Evolutionary conservation across 2,888 invertebrate species (phyloP), one percentile per base, ranked within the genome.

Genomic region (Hymenopus coronatus): DNA sequence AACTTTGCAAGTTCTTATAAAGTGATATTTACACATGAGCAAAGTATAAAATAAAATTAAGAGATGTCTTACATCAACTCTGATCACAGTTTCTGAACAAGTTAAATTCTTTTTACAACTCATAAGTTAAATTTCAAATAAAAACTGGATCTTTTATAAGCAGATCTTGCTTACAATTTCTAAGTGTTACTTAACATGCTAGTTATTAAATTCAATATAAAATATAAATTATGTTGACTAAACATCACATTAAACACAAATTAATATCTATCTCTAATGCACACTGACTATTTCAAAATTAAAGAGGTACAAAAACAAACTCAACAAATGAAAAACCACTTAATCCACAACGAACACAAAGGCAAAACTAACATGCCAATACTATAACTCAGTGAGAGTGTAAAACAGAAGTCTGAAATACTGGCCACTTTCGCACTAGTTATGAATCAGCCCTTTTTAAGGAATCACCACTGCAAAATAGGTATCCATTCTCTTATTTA

Each of bases 271-370:
- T 30, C 54, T 27, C 89, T 89, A 89, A 83, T n/a, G 88, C 85
- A 89, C 87, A 89, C 28, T 88, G 88, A 89, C 88, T 89, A 88
- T 87, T 84, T 88, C 40, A 85, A 88, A 89, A 88, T 88, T 86
- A 85, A 87, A 88, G 89, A 89, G 89, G 89, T 89, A 89, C 89
- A 89, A 88, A 88, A 88, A 88, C 88, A 89, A 89, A 82, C 70
- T 88, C 89, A 89, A 87, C 87, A 87, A 84, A 89, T 87, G 33
- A 85, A 84, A 89, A 87, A 81, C 33, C 28, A 30, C n/a, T 33
- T 82, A 81, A 82, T 82, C 81, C 86, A n/a, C 82, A 82, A 82
- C 40, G 87, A 82, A 82, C 87, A 87, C 85, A 46, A 85, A 85
- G 46, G 85, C 85, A 85, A 40, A 46, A 85, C 40, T 85, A 46